These are phyloP conservation scores for Pelecanus crispus DNA, from an alignment of 2,113 vertebrate species.

Conservation along the genomic window DNA sequence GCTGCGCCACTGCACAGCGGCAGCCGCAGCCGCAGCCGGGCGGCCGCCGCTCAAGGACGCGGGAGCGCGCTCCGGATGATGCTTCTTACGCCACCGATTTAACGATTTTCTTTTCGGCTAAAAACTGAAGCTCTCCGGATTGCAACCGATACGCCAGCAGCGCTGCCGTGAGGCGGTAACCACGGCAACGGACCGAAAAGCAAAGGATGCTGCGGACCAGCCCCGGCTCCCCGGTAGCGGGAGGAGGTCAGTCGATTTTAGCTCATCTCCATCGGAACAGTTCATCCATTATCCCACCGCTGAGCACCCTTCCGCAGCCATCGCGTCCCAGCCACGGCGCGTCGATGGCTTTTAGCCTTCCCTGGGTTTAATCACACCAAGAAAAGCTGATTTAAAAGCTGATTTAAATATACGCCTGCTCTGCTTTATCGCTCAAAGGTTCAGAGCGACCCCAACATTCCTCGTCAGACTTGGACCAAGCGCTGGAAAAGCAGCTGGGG, in stretches of 20 bases:
- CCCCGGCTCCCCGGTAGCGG: not conserved
- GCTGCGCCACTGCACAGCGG: slow-evolving; percentile 61
- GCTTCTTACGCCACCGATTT: fast-evolving
- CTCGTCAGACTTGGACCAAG: not conserved
- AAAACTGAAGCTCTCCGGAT: not conserved
- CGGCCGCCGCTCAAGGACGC: not conserved
- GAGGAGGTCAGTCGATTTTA: slow-evolving; percentile 51
- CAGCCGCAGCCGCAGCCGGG: not conserved
- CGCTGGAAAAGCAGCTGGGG: not conserved
- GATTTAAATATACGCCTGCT: fast-evolving
- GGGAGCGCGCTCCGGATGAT: fast-evolving
- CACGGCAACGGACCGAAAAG: slow-evolving; percentile 45
- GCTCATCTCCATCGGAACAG: not conserved
- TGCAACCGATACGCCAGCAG: not conserved
- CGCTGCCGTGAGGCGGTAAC: slow-evolving; percentile 28
- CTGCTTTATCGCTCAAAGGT: fast-evolving
- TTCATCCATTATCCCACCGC: not conserved
- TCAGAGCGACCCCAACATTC: not conserved
- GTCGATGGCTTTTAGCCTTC: not conserved
- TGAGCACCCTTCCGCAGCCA: not conserved
- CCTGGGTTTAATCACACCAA: fast-evolving
- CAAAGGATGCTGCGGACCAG: slow-evolving; percentile 35
- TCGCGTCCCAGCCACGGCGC: too few species aligned
- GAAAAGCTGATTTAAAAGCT: too few species aligned
- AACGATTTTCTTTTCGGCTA: not conserved